Evolutionary conservation across 2,113 vertebrate species (phyloP), one percentile per base, ranked within the genome.

Genomic region (Lophura nycthemera): DNA sequence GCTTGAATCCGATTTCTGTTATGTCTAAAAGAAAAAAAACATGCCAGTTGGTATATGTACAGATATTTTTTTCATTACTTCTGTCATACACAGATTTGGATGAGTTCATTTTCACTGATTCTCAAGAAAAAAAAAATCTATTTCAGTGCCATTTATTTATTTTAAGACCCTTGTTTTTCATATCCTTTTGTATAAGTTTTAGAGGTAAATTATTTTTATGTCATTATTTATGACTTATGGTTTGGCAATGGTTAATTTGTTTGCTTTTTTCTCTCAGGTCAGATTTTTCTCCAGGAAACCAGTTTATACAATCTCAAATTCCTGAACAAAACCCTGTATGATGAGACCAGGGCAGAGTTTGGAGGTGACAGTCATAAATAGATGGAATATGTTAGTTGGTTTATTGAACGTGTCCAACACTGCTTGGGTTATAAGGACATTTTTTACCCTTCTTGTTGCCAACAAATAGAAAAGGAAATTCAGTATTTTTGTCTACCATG

Each of bases 391-490:
- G 10, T 67, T 81, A 78, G 14, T 13, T 83, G 36, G 86, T 73
- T 57, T 83, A 13, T 8, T 83, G 86, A 80, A 70, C 65, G 56
- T 83, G 22, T 86, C 7, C 92, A 57, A 27, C 32, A 8, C 63
- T 89, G 32, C 56, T 83, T 64, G 24, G 30, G 11, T 83, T 88
- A 38, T 52, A 71, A 34, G 13, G 11, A 88, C 5, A 6, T 60
- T 71, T 89, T 83, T 83, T 13, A 56, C 30, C 16, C 22, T n/a
- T 74, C 38, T 83, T 81, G 10, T 71, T 63, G 59, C 71, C 32
- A 86, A 56, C 29, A 73, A 27, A 74, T 42, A 83, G 27, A 88
- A 94, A 92, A 91, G 81, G 16, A 75, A 95, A 48, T 43, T 36
- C 29, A 38, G 5, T 42, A 16, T 47, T 67, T 34, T 57, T 50